Base-by-base conservation (phyloP, 1,140 invertebrate genomes). In the Bilobella aurantiaca region DNA sequence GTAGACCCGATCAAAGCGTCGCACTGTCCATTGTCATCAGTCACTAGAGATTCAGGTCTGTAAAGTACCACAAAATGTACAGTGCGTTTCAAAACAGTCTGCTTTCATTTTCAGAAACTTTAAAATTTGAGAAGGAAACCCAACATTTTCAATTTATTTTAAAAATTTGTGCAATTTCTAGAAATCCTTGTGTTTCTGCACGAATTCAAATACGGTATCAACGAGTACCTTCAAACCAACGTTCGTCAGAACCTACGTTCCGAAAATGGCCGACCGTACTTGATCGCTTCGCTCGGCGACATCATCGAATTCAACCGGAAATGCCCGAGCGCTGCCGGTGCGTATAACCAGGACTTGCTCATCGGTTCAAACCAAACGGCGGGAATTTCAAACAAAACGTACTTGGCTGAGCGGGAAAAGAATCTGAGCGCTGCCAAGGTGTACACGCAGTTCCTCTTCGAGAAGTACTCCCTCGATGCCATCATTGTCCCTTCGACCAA, bases 301-400 rank as follows among this genome's bases (percentile, higher is more conserved):
- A 57, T 67, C 0, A 67, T 67, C 1, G 5, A 57, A 23, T 67
- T 58, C 34, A 67, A 67, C 21, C 14, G 56, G 1, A 31, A 67
- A 2, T 5, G 63, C 30, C 65, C 65, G 2, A 37, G 18, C 0
- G 30, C 32, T n/a, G 59, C 62, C 37, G 60, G 49, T 1, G 34
- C 8, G 8, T 67, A 67, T 32, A 56, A 56, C 23, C 65, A 67
- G 29, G 3, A 34, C 5, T 12, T 21, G 12, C 28, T 62, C 3
- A 8, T 37, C 16, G 21, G 5, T 16, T 5, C 65, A 1, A 59
- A 62, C n/a, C 31, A 49, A 1, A 62, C 60, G 1, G 59, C 53
- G 29, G 65, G 65, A 57, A 14, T 62, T 32, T 1, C 23, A 2
- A 62, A 66, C 23, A 2, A 1, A 5, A 66, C 60, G 14, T 66